Evolutionary conservation across 2,113 vertebrate species (phyloP).

Genomic region (Sterna hirundo): DNA sequence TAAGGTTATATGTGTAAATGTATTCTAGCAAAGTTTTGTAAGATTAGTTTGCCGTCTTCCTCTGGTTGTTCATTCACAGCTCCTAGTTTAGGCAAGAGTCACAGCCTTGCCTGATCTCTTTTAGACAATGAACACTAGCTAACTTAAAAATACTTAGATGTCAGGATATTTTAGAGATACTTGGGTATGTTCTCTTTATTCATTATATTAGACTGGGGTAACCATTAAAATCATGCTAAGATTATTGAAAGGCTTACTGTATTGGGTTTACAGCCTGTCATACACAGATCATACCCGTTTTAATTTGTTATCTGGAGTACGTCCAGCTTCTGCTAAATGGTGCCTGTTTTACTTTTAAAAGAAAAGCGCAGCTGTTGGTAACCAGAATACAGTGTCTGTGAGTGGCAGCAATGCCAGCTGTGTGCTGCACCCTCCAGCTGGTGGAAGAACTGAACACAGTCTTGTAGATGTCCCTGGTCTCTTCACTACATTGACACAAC

Average conservation of each 20-base stretch:
- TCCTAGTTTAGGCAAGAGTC: neutral
- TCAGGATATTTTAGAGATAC: neutral
- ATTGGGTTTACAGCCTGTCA: neutral
- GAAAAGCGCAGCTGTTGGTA: slow-evolving; percentile 30
- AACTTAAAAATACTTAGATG: neutral
- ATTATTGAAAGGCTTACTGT: neutral
- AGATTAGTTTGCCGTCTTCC: neutral
- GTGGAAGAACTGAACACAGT: neutral
- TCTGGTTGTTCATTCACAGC: neutral
- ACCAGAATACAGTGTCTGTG: neutral
- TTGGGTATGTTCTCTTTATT: neutral
- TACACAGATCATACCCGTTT: neutral
- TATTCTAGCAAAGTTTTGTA: neutral
- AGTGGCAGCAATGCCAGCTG: neutral
- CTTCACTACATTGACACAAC: neutral
- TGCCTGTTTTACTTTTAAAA: slow-evolving; percentile 5
- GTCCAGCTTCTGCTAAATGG: slow-evolving; percentile 8
- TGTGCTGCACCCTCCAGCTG: neutral
- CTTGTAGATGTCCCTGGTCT: neutral
- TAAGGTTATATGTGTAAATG: neutral
- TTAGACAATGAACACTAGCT: neutral
- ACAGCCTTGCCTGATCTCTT: neutral
- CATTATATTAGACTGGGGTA: neutral
- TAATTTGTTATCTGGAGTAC: neutral
- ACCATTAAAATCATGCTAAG: neutral